Evolutionary conservation across 2,113 vertebrate genomes (phyloP), one percentile per base, ranked within the genome.

Genomic region (Sardina pilchardus): DNA sequence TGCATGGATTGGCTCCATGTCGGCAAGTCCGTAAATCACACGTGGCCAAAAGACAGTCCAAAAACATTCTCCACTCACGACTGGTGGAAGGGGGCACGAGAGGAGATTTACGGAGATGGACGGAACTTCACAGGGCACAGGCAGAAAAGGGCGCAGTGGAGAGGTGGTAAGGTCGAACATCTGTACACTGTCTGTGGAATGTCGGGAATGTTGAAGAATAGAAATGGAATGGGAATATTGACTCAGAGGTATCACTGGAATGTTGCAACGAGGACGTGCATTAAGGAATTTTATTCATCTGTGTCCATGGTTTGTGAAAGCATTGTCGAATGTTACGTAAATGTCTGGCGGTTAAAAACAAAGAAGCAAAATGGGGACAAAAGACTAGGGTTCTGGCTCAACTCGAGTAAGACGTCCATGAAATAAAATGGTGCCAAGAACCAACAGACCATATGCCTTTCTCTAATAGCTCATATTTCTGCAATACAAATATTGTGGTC

Each of bases 221-320:
- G 82, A 89, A 88, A 85, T 84, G 86, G 88, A 89, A 93, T 93
- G 94, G 88, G 91, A 89, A 93, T 91, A 91, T 89, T 91, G 91
- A 89, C 53, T 90, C 91, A 86, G 86, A 81, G 89, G 91, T 86
- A 93, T 94, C 56, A 44, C 91, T 88, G 93, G 94, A 94, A 95
- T 94, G 92, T 92, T 92, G 36, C 90, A 88, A 85, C 87, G 85
- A 82, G 87, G 81, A 85, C 88, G 85, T 90, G 89, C 89, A 50
- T 6, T 88, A 84, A 85, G 85, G 86, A 88, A 88, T 86, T 84
- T 82, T 88, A 50, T 80, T 86, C 78, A 34, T 26, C 9, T 85
- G 88, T 90, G 83, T 90, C 81, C 78, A 83, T 86, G 71, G 36
- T 89, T 86, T 91, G 87, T 63, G 53, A 81, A 85, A 88, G 48